phyloP scores from a whole-genome alignment of 1,140 invertebrate species.

The Gryon sp. region DNA sequence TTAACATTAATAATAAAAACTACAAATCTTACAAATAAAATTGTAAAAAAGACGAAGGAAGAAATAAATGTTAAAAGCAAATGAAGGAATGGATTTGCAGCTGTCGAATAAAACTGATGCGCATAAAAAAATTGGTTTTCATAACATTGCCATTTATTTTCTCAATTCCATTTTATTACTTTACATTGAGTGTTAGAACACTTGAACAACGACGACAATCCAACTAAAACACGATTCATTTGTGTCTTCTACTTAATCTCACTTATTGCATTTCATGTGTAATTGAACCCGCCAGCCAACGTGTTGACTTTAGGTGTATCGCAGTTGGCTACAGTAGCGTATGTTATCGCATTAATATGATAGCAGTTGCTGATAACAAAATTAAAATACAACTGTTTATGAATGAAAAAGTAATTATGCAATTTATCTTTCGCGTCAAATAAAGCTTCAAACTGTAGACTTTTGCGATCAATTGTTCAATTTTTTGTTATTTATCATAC shows the following conservation, averaged over 20 bases:
- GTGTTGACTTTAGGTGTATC: constrained; percentile 35
- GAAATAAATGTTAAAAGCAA: too few relatives aligned
- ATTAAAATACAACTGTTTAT: constrained; percentile 13
- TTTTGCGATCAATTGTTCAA: too few relatives aligned
- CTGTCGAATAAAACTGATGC: too few relatives aligned
- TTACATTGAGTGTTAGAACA: not conserved
- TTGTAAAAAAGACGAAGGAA: too few relatives aligned
- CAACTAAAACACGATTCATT: constrained; percentile 26
- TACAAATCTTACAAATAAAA: too few relatives aligned
- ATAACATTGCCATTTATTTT: not conserved
- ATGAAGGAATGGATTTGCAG: too few relatives aligned
- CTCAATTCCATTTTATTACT: not conserved
- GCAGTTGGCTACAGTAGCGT: constrained; percentile 21
- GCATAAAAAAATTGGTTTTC: constrained; percentile 12
- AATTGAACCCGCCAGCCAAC: constrained; percentile 29
- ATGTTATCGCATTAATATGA: constrained; percentile 13
- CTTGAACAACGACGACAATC: constrained; percentile 9
- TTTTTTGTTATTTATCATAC: too few relatives aligned
- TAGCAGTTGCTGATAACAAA: constrained; percentile 21
- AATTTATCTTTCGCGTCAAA: too few relatives aligned
- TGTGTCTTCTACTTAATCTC: constrained; percentile 38
- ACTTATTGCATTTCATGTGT: constrained; percentile 36
- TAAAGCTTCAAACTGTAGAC: too few relatives aligned
- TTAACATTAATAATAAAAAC: too few relatives aligned
- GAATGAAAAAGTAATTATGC: constrained; percentile 21